A percentile compares a stretch with the other conserved stretches of the same genome.
phyloP scores from a whole-genome alignment of 2,113 vertebrate genomes.

The Coryphaenoides rupestris region DNA sequence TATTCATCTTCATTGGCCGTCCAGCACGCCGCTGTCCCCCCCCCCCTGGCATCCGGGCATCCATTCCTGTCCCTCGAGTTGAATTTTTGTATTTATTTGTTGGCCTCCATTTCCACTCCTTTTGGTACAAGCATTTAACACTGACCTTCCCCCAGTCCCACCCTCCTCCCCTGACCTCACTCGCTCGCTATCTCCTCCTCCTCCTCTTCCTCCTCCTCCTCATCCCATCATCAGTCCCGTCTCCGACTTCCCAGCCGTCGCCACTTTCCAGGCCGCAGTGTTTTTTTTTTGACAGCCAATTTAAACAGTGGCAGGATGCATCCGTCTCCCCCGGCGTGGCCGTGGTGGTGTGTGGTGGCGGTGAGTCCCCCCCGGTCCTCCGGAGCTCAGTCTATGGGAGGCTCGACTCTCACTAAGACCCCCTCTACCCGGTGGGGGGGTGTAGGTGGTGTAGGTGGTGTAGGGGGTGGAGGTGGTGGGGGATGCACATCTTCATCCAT shows the following conservation, averaged over 20 bases:
- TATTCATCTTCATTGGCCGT: conserved; percentile 37
- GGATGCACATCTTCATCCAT: too few species aligned
- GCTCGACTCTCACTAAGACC: conserved; percentile 16
- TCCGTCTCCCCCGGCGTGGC: conserved; percentile 55
- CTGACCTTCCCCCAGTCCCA: conserved; percentile 30
- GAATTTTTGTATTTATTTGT: conserved; percentile 1
- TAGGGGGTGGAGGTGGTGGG: too few species aligned
- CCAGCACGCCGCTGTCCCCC: conserved; percentile 2
- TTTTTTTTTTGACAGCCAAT: conserved; percentile 62
- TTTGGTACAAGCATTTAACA: conserved; percentile 41
- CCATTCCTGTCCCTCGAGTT: conserved; percentile 12
- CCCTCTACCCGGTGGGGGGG: too few species aligned
- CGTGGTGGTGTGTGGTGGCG: conserved; percentile 9
- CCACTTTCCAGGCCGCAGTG: conserved; percentile 35
- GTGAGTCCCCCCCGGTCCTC: background rate
- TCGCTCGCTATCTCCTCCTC: conserved; percentile 31
- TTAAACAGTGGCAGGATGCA: conserved; percentile 61
- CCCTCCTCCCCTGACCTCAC: conserved; percentile 22
- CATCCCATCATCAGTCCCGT: conserved; percentile 41
- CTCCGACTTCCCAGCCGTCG: conserved; percentile 44
- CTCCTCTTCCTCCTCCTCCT: conserved; percentile 11
- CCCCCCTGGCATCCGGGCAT: conserved; percentile 17
- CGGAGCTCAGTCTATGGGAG: conserved; percentile 8
- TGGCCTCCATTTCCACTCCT: conserved; percentile 18
- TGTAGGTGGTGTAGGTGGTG: too few species aligned